A percentile compares a stretch with the other conserved stretches of the same genome.
Conservation (phyloP, 2,888 invertebrate genomes). For the Epicampocera succincta region DNA sequence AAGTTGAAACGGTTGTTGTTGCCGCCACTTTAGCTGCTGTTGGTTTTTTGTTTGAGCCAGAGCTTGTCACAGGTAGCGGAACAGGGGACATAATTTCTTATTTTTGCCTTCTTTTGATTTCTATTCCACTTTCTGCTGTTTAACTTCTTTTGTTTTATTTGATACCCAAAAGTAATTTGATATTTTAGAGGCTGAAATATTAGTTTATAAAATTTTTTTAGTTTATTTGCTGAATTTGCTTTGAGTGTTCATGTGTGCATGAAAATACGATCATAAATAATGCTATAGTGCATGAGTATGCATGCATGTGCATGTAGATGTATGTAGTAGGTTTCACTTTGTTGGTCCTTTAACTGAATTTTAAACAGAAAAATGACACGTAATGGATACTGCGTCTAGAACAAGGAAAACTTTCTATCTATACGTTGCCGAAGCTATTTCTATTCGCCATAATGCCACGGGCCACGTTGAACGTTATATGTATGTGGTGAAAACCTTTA, state of each 20-base stretch:
- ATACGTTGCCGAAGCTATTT: too few relatives aligned
- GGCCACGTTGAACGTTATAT: too few relatives aligned
- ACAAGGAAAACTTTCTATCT: too few relatives aligned
- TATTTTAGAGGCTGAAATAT: constrained; percentile 63
- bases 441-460: too few relatives aligned
- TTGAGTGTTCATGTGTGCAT: background rate
- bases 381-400: too few relatives aligned
- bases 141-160: constrained; percentile 34
- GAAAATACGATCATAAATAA: background rate
- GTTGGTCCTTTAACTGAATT: too few relatives aligned
- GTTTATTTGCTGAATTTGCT: constrained; percentile 32
- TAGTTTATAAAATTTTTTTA: constrained; percentile 23
- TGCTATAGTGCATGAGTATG: too few relatives aligned
- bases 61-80: constrained; percentile 59
- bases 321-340: too few relatives aligned
- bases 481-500: too few relatives aligned
- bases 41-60: constrained; percentile 47
- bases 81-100: constrained; percentile 64
- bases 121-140: constrained; percentile 7
- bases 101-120: constrained; percentile 1
- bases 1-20: constrained; percentile 42
- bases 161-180: constrained; percentile 55
- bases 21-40: constrained; percentile 34
- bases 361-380: too few relatives aligned
- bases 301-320: too few relatives aligned